Percentiles rank a stretch among this genome's conserved stretches.
Conservation (phyloP, 1,140 invertebrate species). For the Drosophila kohkoa region DNA sequence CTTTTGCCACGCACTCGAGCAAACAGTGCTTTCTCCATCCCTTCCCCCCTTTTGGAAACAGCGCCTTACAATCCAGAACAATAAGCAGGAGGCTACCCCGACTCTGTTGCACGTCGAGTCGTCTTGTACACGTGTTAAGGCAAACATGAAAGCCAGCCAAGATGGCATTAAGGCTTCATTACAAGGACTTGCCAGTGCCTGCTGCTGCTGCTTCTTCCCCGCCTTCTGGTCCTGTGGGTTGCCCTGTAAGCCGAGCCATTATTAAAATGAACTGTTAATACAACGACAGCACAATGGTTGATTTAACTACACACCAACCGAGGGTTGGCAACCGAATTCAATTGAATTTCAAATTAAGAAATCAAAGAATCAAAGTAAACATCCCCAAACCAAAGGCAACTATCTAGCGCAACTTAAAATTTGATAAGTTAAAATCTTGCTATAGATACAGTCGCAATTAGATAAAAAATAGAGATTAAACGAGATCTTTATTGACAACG, state of each 20-base stretch:
- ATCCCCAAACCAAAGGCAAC: background rate
- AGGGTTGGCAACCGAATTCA: conserved; percentile 42
- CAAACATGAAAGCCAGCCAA: conserved; percentile 60
- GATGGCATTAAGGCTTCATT: conserved; percentile 74
- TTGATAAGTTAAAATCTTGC: background rate
- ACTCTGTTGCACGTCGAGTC: background rate
- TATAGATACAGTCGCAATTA: background rate
- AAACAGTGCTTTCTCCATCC: conserved; percentile 4
- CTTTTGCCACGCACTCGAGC: conserved; percentile 53
- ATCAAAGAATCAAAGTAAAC: conserved; percentile 11
- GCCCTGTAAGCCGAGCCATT: conserved; percentile 31
- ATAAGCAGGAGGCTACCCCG: conserved; percentile 14
- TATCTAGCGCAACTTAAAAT: background rate
- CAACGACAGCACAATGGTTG: conserved; percentile 57
- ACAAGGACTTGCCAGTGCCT: conserved; percentile 51
- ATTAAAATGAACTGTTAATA: conserved; percentile 79
- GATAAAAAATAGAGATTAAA: background rate
- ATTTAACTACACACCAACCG: conserved; percentile 44
- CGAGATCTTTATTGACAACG: background rate
- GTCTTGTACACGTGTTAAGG: conserved; percentile 66
- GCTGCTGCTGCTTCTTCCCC: background rate
- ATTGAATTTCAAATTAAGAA: conserved; percentile 50
- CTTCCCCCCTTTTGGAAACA: background rate
- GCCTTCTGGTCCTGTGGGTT: conserved; percentile 15
- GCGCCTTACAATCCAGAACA: conserved; percentile 25